Evolutionary conservation across 2,797 vertebrate species (phyloP), one percentile per base, ranked within the genome.

Genomic region (Philypnodon macrostomus): DNA sequence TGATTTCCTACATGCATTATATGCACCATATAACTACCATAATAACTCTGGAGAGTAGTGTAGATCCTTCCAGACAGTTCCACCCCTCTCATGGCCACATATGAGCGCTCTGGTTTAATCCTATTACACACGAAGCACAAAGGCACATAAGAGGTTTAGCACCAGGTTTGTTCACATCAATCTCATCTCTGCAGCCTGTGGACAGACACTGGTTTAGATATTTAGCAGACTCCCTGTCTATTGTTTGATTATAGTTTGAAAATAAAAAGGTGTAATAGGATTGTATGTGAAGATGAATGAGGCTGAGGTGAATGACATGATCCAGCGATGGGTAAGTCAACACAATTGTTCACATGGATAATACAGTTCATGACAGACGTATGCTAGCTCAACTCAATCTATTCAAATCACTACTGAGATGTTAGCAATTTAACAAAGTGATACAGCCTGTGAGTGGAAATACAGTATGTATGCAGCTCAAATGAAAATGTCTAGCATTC

Each of bases 281-380:
- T 73, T 77, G 53, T 4, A 32, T 12, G 29, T 36, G 44, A 67
- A 18, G 71, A 94, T 94, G 93, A 88, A 90, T 38, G 81, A 88
- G 68, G 88, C 91, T 52, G 90, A 93, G 66, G 83, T 94, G 85
- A 86, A 91, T 23, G 85, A 87, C 21, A 62, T 93, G 69, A 88
- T 97, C 85, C 87, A 89, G 67, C 91, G 85, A 96, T 95, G 95
- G 12, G 95, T 97, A 88, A 94, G 95, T 93, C 72, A 60, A 38
- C 47, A 16, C 8, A 38, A 44, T 58, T 56, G 1, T 37, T 12
- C 19, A 5, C 18, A 14, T 21, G 13, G 47, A 10, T 5, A 36
- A 52, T 33, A 37, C 1, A 29, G 11, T 19, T 52, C 9, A 69
- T 15, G 42, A 27, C 32, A 58, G 31, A 14, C 9, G 29, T n/a